Evolutionary conservation across 64 coral and sea anemone species (phyloP).

Genomic region (Montipora capricornis): DNA sequence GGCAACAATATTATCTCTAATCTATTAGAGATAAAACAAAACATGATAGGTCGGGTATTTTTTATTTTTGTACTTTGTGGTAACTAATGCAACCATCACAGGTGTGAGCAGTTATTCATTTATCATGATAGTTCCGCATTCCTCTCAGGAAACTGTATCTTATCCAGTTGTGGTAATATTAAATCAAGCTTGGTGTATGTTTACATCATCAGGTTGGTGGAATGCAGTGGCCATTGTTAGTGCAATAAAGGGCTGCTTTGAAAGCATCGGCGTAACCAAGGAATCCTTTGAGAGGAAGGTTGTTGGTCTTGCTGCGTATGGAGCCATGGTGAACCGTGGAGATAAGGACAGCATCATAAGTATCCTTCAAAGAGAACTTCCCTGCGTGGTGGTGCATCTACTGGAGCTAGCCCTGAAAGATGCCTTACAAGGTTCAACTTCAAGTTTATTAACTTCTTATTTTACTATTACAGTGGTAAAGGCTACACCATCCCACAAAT

Average conservation of each 20-base stretch:
- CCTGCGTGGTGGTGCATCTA: constrained; percentile 77
- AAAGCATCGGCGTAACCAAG: constrained; percentile 64
- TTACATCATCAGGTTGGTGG: constrained; percentile 49
- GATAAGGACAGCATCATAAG: constrained; percentile 80
- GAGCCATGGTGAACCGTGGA: constrained; percentile 56
- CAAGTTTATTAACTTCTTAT: too few relatives aligned
- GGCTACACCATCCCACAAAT: too few relatives aligned
- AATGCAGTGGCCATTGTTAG: constrained; percentile 68
- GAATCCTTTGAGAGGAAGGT: constrained; percentile 53
- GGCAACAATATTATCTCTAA: neutral
- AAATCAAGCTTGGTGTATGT: neutral
- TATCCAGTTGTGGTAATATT: neutral
- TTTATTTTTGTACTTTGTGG: neutral
- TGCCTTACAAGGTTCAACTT: constrained; percentile 28
- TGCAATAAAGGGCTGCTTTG: constrained; percentile 64
- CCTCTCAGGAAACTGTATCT: neutral
- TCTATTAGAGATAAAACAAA: neutral
- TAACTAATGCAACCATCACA: neutral
- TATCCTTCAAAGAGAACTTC: constrained; percentile 53
- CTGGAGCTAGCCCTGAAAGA: constrained; percentile 83
- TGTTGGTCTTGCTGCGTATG: too few relatives aligned
- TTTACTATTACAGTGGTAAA: too few relatives aligned
- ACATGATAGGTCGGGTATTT: neutral
- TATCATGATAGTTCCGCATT: neutral
- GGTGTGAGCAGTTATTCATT: neutral